Evolutionary conservation across 2,113 vertebrate species (phyloP).

Genomic region (Dicrurus megarhynchus): DNA sequence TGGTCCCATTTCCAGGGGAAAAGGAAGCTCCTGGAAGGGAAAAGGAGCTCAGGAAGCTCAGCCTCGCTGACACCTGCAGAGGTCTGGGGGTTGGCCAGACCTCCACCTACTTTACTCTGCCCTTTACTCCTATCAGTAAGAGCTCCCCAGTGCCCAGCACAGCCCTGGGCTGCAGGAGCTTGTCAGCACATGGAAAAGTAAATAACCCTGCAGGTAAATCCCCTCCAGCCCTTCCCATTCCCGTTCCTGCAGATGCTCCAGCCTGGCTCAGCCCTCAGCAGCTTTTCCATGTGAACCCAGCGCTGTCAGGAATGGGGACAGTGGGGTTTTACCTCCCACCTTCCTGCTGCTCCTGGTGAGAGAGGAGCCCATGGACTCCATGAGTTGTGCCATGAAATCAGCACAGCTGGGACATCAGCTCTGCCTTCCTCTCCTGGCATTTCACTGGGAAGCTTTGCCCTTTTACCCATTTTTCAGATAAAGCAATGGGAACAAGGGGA

Average conservation of each 20-base stretch:
- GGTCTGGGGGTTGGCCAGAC: accelerated
- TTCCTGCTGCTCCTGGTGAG: accelerated
- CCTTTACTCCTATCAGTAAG: accelerated
- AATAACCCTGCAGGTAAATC: background rate
- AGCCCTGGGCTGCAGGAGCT: background rate
- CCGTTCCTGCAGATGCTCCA: background rate
- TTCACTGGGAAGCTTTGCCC: background rate
- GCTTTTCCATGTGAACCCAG: background rate
- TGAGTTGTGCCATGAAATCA: background rate
- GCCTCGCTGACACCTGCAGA: background rate
- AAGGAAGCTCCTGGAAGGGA: background rate
- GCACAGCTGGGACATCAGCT: too few species aligned
- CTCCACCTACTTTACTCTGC: accelerated
- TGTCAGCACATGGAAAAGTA: background rate
- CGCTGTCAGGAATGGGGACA: accelerated
- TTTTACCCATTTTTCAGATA: background rate
- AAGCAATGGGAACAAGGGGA: accelerated
- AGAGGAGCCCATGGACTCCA: background rate
- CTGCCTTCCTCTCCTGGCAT: background rate
- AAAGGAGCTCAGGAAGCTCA: background rate
- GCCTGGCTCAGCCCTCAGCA: background rate
- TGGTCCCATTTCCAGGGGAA: background rate
- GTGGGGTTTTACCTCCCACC: background rate
- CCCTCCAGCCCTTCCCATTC: background rate
- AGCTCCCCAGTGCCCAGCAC: background rate